Evolutionary conservation across 2,113 vertebrate species (phyloP), one percentile per base, ranked within the genome.

Genomic region (Pteropus alecto): DNA sequence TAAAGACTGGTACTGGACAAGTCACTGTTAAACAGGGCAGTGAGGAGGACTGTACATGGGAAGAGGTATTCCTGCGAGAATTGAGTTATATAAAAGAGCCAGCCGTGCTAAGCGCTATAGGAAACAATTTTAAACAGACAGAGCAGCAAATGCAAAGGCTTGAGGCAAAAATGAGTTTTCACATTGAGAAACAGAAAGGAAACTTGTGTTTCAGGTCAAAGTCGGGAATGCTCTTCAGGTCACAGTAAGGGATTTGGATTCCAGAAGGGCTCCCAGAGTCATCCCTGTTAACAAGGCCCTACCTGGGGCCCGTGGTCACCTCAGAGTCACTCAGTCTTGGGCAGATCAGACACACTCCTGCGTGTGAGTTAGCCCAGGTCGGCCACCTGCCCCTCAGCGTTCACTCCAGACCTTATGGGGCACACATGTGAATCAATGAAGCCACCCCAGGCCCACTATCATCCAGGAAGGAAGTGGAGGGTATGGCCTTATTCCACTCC

Each of bases 1-100:
- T 21, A 14, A 33, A 60, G 63, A 38, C 30, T 76, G 74, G 4
- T 5, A 1, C 19, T 22, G 9, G 58, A 73, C 21, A 24, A 65
- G 18, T 46, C 30, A 78, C 21, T 41, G 16, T 26, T 21, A 38
- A 18, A 46, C 14, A 16, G n/a, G n/a, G 38, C 19, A 24, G 24
- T 9, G 18, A 43, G 54, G 16, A 30, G 3, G 54, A 7, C 7
- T n/a, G 0, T 0, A 4, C 35, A 2, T 4, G 24, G 22, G 33
- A 51, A 9, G 70, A 41, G 43, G 73, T 15, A 16, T 0, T 5
- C 15, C 16, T 26, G 51, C 4, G 19, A 41, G 35, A 68, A 73
- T 12, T 46, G 71, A 83, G 15, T 61, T 70, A 79, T 6, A 35
- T 76, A 51, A 79, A 67, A 38, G 51, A 71, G 33, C 12, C 48